Percentiles rank a stretch among this genome's conserved stretches.
Evolutionary conservation across 2,113 vertebrate species (phyloP).

Genomic region (Probosciger aterrimus): DNA sequence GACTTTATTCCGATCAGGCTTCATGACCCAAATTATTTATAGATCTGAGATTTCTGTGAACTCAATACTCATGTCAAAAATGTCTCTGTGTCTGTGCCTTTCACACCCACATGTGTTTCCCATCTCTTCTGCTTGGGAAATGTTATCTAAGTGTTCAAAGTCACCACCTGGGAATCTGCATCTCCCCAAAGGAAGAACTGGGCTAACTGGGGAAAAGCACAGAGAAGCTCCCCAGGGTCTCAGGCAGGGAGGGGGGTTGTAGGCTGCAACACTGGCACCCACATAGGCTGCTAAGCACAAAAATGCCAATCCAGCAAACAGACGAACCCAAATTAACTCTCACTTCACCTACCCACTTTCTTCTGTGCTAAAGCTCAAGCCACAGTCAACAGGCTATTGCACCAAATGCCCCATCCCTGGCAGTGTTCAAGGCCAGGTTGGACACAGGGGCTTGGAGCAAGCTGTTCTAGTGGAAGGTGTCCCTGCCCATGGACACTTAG

Average conservation of each 20-base stretch:
- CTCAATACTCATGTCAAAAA: constrained; percentile 15
- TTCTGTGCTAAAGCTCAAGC: neutral
- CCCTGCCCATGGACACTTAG: neutral
- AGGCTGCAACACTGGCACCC: neutral
- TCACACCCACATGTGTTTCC: neutral
- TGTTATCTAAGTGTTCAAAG: neutral
- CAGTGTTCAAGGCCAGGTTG: neutral
- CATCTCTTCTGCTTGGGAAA: neutral
- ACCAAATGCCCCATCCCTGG: neutral
- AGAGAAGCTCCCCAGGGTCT: neutral
- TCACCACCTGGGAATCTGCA: neutral
- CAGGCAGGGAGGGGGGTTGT: neutral
- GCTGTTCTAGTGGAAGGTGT: neutral
- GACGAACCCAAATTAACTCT: neutral
- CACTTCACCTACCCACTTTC: neutral
- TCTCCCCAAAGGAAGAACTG: neutral
- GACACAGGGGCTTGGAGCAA: neutral
- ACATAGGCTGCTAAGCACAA: neutral
- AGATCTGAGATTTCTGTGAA: constrained; percentile 45
- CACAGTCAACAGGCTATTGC: neutral
- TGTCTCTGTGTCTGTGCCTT: neutral
- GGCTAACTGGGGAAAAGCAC: neutral
- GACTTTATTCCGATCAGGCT: constrained; percentile 52
- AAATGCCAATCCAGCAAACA: neutral
- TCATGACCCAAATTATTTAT: constrained; percentile 60